Conservation (phyloP, 2,888 invertebrate genomes). For the Sinohyriopsis cumingii region DNA sequence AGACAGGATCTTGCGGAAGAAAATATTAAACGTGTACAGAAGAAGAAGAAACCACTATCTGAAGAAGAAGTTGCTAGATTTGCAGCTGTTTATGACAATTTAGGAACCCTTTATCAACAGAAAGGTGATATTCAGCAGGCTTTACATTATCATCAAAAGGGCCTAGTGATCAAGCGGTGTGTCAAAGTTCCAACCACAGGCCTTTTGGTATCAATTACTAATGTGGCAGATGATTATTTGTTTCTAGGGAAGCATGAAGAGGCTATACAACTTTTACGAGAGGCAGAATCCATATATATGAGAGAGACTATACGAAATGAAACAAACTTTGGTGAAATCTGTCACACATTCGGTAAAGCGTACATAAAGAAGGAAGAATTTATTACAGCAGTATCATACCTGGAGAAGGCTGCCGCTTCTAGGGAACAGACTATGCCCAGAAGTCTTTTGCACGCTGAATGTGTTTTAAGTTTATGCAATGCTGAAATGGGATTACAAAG, state of each 20-base stretch:
- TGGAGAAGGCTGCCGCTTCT: constrained; percentile 20
- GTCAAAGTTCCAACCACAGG: constrained; percentile 33
- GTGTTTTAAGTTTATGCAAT: constrained; percentile 8
- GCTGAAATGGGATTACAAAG: constrained; percentile 4
- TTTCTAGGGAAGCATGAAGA: constrained; percentile 14
- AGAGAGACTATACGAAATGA: constrained; percentile 10
- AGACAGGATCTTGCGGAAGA: constrained; percentile 17
- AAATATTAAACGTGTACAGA: constrained; percentile 11
- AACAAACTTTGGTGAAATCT: constrained; percentile 11
- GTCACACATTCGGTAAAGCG: constrained; percentile 27
- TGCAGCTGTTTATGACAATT: constrained; percentile 43
- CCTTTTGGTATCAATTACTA: constrained; percentile 38
- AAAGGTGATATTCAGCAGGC: constrained; percentile 39
- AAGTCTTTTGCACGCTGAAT: constrained; percentile 17
- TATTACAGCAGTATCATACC: constrained; percentile 15
- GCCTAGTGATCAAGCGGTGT: constrained; percentile 32
- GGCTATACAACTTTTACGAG: constrained; percentile 26
- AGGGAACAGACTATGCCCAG: constrained; percentile 11
- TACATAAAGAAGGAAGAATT: constrained; percentile 15
- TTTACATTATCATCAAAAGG: constrained; percentile 33
- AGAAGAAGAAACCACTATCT: no score
- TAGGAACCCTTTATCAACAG: constrained; percentile 47
- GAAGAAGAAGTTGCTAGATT: constrained; percentile 25
- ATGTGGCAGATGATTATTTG: constrained; percentile 29
- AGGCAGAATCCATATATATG: constrained; percentile 19